These are phyloP conservation scores for Trididemnum miniatum DNA, from an alignment of 23 tunicate genomes.

Conservation along the genomic window DNA sequence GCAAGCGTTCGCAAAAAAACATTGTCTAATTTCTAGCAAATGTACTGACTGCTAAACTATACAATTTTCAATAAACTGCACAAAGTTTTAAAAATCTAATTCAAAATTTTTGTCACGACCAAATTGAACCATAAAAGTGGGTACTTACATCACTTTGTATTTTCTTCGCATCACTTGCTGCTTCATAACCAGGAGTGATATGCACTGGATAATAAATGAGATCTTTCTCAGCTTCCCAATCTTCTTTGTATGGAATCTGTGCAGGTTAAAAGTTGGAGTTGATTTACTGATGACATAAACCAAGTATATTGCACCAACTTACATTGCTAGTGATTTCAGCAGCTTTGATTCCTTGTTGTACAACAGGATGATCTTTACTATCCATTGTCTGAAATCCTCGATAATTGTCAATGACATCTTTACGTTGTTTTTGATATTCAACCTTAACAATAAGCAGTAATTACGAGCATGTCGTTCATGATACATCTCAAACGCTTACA, in stretches of 20 bases:
- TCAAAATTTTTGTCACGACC: too few species aligned
- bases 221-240: slow-evolving; percentile 92
- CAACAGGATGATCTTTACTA: slow-evolving; percentile 92
- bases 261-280: too few species aligned
- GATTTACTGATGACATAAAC: too few species aligned
- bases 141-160: slow-evolving; percentile 86
- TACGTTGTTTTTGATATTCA: slow-evolving; percentile 70
- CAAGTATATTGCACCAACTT: too few species aligned
- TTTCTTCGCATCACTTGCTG: slow-evolving; percentile 64
- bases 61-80: too few species aligned
- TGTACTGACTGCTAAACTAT: too few species aligned
- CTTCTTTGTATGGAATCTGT: slow-evolving; percentile 73
- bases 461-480: neutral
- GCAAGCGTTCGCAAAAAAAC: too few species aligned
- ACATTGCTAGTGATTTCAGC: slow-evolving; percentile 82
- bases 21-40: too few species aligned
- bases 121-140: too few species aligned
- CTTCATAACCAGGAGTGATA: slow-evolving; percentile 96
- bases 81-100: too few species aligned
- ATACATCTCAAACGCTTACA: slow-evolving; percentile 47
- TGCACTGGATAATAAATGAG: slow-evolving; percentile 85
- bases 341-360: slow-evolving; percentile 91
- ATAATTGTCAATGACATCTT: slow-evolving; percentile 66
- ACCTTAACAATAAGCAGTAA: slow-evolving; percentile 12
- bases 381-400: slow-evolving; percentile 99